These are phyloP conservation scores for Autographa gamma DNA, from an alignment of 2,888 invertebrate species.

Conservation along the genomic window DNA sequence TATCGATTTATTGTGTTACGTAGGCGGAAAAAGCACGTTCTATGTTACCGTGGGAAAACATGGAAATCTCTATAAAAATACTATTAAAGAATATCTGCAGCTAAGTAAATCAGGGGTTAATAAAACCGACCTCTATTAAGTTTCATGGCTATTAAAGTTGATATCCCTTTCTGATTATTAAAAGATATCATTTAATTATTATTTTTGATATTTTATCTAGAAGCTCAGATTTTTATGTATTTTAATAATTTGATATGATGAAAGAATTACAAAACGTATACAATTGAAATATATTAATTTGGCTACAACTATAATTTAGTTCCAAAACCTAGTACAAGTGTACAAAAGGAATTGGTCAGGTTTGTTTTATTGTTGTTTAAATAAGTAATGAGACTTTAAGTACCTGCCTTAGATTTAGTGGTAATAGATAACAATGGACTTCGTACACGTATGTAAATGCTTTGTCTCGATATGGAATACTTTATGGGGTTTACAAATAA, in stretches of 20 bases:
- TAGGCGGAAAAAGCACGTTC: constrained; percentile 62
- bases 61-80: constrained; percentile 51
- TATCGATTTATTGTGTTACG: constrained; percentile 74
- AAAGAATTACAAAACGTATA: not conserved
- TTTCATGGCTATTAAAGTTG: constrained; percentile 47
- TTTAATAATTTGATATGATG: constrained; percentile 24
- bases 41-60: constrained; percentile 57
- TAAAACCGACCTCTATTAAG: constrained; percentile 61
- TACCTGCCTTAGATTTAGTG: not conserved
- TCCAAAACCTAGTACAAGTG: too few relatives aligned
- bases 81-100: constrained; percentile 48
- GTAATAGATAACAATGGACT: not conserved
- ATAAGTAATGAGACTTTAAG: constrained; percentile 23
- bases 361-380: constrained; percentile 23
- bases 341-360: constrained; percentile 7
- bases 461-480: constrained; percentile 1
- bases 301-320: too few relatives aligned
- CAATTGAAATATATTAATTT: not conserved
- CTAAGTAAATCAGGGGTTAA: constrained; percentile 51
- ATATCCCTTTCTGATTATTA: constrained; percentile 39
- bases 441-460: not conserved
- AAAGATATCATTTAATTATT: constrained; percentile 43
- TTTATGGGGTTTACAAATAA: not conserved
- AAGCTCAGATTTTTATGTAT: constrained; percentile 20
- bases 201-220: constrained; percentile 36